These are phyloP conservation scores for Leistus spinibarbis DNA, from an alignment of 2,888 invertebrate species.

Conservation along the genomic window DNA sequence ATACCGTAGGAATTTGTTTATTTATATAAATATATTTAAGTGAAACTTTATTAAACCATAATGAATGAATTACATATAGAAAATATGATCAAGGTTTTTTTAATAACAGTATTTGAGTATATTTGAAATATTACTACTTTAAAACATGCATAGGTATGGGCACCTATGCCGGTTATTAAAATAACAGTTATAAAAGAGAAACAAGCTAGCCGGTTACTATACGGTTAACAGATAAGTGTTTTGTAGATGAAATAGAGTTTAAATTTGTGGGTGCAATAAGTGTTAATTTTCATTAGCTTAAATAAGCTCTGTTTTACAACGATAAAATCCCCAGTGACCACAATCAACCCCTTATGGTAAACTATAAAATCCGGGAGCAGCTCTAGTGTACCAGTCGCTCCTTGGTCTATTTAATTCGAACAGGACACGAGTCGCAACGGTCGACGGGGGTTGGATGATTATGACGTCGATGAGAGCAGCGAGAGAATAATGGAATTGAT, in stretches of 20 bases:
- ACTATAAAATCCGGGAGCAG: not conserved
- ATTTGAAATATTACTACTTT: no score
- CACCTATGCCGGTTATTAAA: no score
- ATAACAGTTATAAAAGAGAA: no score
- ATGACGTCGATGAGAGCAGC: not conserved
- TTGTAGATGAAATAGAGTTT: not conserved
- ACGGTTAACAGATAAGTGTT: no score
- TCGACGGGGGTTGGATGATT: not conserved
- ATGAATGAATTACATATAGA: no score
- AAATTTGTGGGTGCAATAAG: not conserved
- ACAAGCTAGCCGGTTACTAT: no score
- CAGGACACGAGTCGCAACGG: not conserved
- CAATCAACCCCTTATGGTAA: not conserved
- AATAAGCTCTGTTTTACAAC: not conserved
- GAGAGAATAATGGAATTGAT: slow-evolving; percentile 46
- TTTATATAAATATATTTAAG: not conserved
- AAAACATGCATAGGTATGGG: no score
- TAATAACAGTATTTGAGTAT: no score
- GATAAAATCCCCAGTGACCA: not conserved
- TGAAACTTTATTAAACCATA: not conserved
- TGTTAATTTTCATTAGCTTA: not conserved
- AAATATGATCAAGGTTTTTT: no score
- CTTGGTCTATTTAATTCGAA: not conserved
- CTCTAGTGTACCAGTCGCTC: not conserved
- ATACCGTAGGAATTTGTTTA: not conserved